Conservation (phyloP, 2,113 vertebrate species). For the Odontophorus gujanensis region DNA sequence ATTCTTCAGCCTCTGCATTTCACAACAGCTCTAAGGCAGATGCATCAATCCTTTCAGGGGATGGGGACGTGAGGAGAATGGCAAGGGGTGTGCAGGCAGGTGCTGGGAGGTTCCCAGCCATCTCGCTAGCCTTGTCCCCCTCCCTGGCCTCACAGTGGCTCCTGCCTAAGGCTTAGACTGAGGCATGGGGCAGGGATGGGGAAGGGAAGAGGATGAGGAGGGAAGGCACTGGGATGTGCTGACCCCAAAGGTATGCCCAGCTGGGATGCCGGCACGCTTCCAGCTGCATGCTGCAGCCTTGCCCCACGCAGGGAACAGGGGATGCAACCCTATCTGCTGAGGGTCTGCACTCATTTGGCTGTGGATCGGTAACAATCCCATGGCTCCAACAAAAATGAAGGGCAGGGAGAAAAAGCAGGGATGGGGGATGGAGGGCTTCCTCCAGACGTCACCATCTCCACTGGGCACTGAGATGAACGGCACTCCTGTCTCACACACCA, state of each 20-base stretch:
- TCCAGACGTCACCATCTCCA: not conserved
- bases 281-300: no score
- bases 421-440: not conserved
- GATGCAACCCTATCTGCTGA: not conserved
- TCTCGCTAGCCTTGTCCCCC: slow-evolving; percentile 9
- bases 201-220: not conserved
- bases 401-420: not conserved
- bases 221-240: not conserved
- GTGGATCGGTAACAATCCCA: not conserved
- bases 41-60: slow-evolving; percentile 76
- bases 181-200: not conserved
- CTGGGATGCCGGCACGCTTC: not conserved
- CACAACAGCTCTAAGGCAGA: slow-evolving; percentile 77
- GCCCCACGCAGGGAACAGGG: not conserved
- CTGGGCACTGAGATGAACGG: not conserved
- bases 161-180: not conserved
- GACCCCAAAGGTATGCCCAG: not conserved
- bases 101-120: slow-evolving; percentile 50
- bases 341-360: not conserved
- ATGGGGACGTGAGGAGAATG: slow-evolving; percentile 72
- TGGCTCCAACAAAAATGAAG: not conserved
- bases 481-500: not conserved
- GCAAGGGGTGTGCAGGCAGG: slow-evolving; percentile 53
- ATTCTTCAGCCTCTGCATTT: slow-evolving; percentile 73
- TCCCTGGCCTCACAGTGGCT: not conserved